Evolutionary conservation across 2,113 vertebrate genomes (phyloP).

Genomic region (Ammospiza caudacuta): DNA sequence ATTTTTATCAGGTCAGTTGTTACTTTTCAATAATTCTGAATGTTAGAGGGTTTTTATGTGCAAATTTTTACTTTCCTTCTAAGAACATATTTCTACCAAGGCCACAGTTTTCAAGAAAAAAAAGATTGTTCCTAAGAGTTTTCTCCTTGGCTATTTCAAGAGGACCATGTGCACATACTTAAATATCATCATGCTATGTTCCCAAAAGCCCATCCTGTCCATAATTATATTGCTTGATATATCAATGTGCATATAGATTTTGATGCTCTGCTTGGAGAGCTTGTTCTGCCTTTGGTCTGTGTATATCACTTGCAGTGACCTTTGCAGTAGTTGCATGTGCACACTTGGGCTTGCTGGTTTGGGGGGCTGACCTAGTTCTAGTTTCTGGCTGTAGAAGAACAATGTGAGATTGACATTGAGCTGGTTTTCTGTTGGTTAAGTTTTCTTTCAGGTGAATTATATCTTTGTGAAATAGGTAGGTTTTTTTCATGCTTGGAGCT

Average conservation of each 20-base stretch:
- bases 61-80: neutral
- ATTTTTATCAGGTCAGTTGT: constrained; percentile 83
- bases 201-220: neutral
- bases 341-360: neutral
- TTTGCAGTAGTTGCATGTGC: neutral
- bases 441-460: neutral
- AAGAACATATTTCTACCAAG: neutral
- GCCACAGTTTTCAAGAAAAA: neutral
- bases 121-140: neutral
- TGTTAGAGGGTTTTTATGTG: neutral
- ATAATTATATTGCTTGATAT: neutral
- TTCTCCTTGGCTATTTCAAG: neutral
- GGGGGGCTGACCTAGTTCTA: neutral
- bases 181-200: neutral
- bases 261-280: neutral
- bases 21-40: neutral
- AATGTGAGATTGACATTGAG: neutral
- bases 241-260: neutral
- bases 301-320: neutral
- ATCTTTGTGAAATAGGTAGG: neutral
- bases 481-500: neutral
- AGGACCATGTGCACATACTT: neutral
- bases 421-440: neutral
- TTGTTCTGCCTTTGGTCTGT: neutral
- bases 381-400: neutral